phyloP scores from a whole-genome alignment of 2,113 vertebrate species.

The Collichthys lucidus region DNA sequence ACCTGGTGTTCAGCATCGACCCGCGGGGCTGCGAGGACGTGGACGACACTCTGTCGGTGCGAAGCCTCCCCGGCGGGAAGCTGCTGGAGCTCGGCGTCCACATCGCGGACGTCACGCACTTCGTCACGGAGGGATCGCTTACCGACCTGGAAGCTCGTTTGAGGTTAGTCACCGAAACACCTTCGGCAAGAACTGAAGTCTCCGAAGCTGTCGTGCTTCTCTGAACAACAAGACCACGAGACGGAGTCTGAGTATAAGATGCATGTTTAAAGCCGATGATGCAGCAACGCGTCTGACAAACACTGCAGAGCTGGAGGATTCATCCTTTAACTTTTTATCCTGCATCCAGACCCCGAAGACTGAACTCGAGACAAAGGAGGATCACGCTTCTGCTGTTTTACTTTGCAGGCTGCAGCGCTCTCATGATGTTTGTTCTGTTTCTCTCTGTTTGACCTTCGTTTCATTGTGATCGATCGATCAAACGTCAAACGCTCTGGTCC shows the following conservation, averaged over 20 bases:
- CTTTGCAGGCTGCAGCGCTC: no score
- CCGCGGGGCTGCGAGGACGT: constrained; percentile 95
- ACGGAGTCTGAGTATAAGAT: not conserved
- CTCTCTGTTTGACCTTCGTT: no score
- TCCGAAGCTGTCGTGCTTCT: no score
- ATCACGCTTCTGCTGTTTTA: no score
- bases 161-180: constrained; percentile 78
- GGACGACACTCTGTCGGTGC: constrained; percentile 91
- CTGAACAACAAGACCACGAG: no score
- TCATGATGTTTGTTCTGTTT: no score
- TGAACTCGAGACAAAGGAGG: not conserved
- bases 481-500: no score
- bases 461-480: no score
- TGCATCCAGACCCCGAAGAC: not conserved
- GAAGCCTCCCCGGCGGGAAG: constrained; percentile 79
- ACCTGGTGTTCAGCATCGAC: constrained; percentile 97
- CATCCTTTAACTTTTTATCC: not conserved
- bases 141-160: constrained; percentile 91
- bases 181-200: not conserved
- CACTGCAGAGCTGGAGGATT: no score
- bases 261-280: not conserved
- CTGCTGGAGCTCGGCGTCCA: constrained; percentile 94
- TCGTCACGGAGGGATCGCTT: constrained; percentile 88
- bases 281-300: not conserved
- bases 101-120: constrained; percentile 96